Evolutionary conservation across 2,888 invertebrate species (phyloP).

Genomic region (Philereme vetulata): DNA sequence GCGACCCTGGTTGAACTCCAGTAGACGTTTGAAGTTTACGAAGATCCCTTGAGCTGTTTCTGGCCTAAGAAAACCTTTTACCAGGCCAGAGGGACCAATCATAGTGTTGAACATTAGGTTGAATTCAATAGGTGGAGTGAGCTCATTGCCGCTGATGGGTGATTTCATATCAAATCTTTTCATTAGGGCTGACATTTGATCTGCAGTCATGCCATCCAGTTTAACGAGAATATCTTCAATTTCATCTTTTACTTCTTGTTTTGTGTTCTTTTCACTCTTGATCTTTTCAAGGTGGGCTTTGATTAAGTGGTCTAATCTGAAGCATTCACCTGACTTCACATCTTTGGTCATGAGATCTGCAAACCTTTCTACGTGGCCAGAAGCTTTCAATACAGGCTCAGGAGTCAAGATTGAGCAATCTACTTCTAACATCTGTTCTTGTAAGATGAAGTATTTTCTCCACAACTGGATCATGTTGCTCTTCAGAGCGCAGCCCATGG

Average conservation of each 20-base stretch:
- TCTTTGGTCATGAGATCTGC: conserved; percentile 99
- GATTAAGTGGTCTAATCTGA: conserved; percentile 98
- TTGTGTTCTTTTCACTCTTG: conserved; percentile 91
- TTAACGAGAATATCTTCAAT: conserved; percentile 91
- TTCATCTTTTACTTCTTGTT: conserved; percentile 87
- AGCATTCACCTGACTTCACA: conserved; percentile 97
- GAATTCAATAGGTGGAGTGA: conserved; percentile 98
- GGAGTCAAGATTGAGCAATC: conserved; percentile 99
- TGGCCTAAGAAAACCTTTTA: conserved; percentile 97
- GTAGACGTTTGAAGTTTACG: conserved; percentile 98
- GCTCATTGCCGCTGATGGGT: conserved; percentile 96
- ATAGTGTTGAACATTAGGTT: conserved; percentile 99
- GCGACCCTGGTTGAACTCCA: conserved; percentile 98
- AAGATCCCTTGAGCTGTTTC: conserved; percentile 99
- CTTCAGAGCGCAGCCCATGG: conserved; percentile 99
- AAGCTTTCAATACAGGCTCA: conserved; percentile 98
- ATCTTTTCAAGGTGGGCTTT: conserved; percentile 96
- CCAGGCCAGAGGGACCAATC: conserved; percentile 97
- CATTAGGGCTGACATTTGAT: conserved; percentile 94
- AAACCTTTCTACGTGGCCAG: conserved; percentile 99
- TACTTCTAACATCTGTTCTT: conserved; percentile 99
- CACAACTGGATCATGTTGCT: conserved; percentile 96
- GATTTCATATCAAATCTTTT: conserved; percentile 96
- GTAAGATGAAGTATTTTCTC: conserved; percentile 97
- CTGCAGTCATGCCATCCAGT: conserved; percentile 95